Percentiles rank a stretch among this genome's conserved stretches.
Conservation (phyloP, 2,888 invertebrate genomes). For the Erebia aethiops region DNA sequence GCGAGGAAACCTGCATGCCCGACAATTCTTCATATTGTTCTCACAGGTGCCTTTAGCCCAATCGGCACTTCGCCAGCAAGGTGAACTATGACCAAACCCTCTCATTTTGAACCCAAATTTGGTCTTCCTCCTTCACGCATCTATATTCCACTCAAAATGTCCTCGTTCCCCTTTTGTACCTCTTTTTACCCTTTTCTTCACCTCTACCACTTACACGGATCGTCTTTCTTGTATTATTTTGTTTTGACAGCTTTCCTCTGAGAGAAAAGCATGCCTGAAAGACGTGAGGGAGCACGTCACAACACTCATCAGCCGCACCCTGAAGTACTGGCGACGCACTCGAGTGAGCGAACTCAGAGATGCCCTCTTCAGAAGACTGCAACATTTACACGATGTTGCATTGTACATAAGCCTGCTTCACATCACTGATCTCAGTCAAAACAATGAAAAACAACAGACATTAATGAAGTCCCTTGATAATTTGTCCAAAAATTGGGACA, state of each 20-base stretch:
- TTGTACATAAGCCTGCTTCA: constrained; percentile 67
- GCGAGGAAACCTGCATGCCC: too few relatives aligned
- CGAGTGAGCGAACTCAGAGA: constrained; percentile 57
- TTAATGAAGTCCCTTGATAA: constrained; percentile 57
- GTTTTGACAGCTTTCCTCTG: constrained; percentile 57
- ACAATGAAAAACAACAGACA: constrained; percentile 52
- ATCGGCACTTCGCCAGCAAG: too few relatives aligned
- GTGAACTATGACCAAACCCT: too few relatives aligned
- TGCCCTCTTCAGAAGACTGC: constrained; percentile 66
- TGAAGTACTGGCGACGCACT: constrained; percentile 79
- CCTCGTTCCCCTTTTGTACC: too few relatives aligned
- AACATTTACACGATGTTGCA: constrained; percentile 66
- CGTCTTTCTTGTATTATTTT: too few relatives aligned
- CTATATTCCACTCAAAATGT: too few relatives aligned
- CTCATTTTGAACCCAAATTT: too few relatives aligned
- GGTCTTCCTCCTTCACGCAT: too few relatives aligned
- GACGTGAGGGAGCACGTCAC: constrained; percentile 78
- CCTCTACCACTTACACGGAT: too few relatives aligned
- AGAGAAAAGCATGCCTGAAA: constrained; percentile 73
- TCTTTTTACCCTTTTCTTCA: too few relatives aligned
- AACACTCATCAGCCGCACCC: constrained; percentile 74
- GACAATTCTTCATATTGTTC: too few relatives aligned
- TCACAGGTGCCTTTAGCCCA: too few relatives aligned
- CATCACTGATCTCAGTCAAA: constrained; percentile 59
- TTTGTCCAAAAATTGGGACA: constrained; percentile 65